Evolutionary conservation across 2,797 vertebrate genomes (phyloP).

Genomic region (Helicolenus hilgendorfi): DNA sequence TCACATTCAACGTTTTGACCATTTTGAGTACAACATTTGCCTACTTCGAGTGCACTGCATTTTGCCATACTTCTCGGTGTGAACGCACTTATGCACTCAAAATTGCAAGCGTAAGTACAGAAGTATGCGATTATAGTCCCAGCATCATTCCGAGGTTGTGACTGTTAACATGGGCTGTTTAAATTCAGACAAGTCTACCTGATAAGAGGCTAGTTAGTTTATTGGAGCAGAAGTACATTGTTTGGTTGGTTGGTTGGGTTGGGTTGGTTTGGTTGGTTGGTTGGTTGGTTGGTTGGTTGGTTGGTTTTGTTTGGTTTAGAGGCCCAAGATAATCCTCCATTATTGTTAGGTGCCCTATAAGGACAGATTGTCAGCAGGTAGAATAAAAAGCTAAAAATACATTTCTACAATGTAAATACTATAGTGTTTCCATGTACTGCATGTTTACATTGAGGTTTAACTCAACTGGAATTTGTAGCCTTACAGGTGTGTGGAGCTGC

Average conservation of each 20-base stretch:
- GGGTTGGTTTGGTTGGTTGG: not conserved
- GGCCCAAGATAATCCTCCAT: not conserved
- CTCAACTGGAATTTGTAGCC: constrained; percentile 22
- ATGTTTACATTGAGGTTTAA: constrained; percentile 24
- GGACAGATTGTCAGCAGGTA: not conserved
- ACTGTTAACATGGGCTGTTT: not conserved
- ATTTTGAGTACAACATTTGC: too few species aligned
- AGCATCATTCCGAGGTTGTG: not conserved
- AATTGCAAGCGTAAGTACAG: too few species aligned
- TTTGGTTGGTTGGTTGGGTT: not conserved
- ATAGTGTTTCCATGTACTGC: not conserved
- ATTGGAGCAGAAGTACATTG: not conserved
- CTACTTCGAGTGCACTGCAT: too few species aligned
- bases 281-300: not conserved
- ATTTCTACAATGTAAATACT: not conserved
- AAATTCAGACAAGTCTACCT: not conserved
- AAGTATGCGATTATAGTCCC: too few species aligned
- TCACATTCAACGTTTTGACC: too few species aligned
- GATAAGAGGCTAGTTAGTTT: not conserved
- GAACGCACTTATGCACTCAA: too few species aligned
- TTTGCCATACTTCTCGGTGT: too few species aligned
- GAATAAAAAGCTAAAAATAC: not conserved
- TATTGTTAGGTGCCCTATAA: not conserved
- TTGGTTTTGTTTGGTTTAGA: not conserved
- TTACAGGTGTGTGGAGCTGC: constrained; percentile 45